Evolutionary conservation across 2,113 vertebrate genomes (phyloP).

Genomic region (Psilopogon haemacephalus): DNA sequence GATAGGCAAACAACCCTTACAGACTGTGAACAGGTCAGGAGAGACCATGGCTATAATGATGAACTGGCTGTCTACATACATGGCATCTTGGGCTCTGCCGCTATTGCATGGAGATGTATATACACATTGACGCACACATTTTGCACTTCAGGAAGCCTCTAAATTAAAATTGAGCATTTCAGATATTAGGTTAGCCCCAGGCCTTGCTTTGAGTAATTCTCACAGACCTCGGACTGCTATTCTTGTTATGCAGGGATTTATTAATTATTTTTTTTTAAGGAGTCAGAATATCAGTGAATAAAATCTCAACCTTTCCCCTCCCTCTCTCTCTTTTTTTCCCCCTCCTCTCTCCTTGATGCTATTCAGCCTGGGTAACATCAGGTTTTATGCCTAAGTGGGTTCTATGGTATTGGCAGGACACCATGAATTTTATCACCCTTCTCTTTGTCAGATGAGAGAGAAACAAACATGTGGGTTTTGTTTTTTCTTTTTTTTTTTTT

Average conservation of each 20-base stretch:
- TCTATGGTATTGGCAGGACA: conserved; percentile 2
- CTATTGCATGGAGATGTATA: not conserved
- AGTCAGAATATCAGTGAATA: not conserved
- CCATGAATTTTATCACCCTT: not conserved
- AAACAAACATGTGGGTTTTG: not conserved
- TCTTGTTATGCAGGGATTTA: not conserved
- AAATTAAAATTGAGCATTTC: not conserved
- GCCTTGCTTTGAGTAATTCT: not conserved
- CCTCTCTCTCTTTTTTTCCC: no score
- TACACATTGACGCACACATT: not conserved
- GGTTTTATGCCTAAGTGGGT: not conserved
- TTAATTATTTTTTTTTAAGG: not conserved
- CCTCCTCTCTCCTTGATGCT: not conserved
- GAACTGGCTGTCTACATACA: not conserved
- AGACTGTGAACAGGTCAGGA: not conserved
- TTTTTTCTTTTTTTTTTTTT: no score
- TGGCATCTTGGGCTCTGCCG: not conserved
- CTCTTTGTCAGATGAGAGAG: not conserved
- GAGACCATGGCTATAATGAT: not conserved
- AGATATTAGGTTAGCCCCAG: not conserved
- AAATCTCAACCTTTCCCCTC: not conserved
- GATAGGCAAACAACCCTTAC: not conserved
- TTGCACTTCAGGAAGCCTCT: not conserved
- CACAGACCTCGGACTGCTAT: not conserved
- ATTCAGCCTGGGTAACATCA: not conserved